Evolutionary conservation across 2,113 vertebrate genomes (phyloP).

Genomic region (Plotosus lineatus): DNA sequence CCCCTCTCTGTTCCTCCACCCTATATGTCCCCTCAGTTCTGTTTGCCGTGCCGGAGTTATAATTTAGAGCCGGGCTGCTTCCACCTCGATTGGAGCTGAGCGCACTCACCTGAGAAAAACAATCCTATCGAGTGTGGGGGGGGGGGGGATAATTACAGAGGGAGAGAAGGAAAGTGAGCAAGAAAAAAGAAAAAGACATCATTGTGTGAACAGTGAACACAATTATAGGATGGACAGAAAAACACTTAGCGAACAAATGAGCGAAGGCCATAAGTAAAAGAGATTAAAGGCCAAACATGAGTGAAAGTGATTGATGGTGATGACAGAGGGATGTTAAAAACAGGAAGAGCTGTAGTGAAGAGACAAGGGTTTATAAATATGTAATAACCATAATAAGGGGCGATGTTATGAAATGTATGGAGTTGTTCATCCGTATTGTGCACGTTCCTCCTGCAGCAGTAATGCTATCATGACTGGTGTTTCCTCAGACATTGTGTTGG

Average conservation of each 20-base stretch:
- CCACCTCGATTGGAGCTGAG: slow-evolving; percentile 54
- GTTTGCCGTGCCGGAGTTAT: slow-evolving; percentile 46
- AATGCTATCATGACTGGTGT: neutral
- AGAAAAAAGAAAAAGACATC: slow-evolving; percentile 21
- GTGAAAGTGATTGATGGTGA: neutral
- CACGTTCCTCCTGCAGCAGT: neutral
- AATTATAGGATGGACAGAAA: slow-evolving; percentile 33
- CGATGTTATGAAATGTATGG: too few relatives aligned
- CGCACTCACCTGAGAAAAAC: slow-evolving; percentile 55
- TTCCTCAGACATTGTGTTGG: neutral
- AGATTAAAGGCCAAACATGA: slow-evolving; percentile 18
- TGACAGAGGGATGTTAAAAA: too few relatives aligned
- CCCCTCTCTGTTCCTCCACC: neutral
- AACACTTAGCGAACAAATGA: neutral
- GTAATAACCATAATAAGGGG: too few relatives aligned
- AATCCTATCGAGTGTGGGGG: slow-evolving; percentile 55
- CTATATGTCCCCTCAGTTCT: slow-evolving; percentile 19
- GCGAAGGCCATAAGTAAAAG: neutral
- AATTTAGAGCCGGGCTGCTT: slow-evolving; percentile 62
- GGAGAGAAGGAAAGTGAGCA: slow-evolving; percentile 24
- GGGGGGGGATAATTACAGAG: slow-evolving; percentile 60
- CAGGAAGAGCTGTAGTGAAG: neutral
- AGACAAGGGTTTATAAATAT: neutral
- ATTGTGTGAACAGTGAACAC: slow-evolving; percentile 20
- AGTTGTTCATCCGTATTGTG: too few relatives aligned